Evolutionary conservation across 2,797 vertebrate genomes (phyloP).

Genomic region (Distichodus sexfasciatus): DNA sequence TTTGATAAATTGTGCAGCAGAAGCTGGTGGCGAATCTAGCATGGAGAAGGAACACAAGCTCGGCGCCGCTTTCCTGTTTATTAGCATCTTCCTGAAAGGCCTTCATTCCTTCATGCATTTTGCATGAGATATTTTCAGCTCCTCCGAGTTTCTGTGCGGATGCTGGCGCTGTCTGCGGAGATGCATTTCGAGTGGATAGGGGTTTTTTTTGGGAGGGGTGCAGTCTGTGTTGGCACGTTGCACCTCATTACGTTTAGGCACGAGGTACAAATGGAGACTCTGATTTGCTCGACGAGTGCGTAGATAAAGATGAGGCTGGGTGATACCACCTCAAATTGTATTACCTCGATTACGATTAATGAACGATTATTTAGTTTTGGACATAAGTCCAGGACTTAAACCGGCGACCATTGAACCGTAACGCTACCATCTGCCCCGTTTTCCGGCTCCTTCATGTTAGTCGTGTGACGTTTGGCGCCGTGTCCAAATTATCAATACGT

Average conservation of each 20-base stretch:
- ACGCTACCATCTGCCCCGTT: too few relatives aligned
- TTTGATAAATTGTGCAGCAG: conserved; percentile 51
- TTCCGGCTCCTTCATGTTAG: too few relatives aligned
- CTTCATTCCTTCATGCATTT: conserved; percentile 43
- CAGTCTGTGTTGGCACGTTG: conserved; percentile 21
- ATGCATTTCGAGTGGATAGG: conserved; percentile 5
- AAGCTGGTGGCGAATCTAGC: conserved; percentile 32
- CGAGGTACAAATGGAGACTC: conserved; percentile 21
- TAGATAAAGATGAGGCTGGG: conserved; percentile 21
- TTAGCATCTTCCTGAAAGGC: conserved; percentile 42
- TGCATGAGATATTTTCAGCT: conserved; percentile 47
- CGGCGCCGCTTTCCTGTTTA: conserved; percentile 40
- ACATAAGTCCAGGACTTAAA: too few relatives aligned
- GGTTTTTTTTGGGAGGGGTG: too few relatives aligned
- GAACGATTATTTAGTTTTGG: too few relatives aligned
- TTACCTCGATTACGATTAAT: too few relatives aligned
- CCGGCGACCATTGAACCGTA: too few relatives aligned
- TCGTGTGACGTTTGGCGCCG: too few relatives aligned
- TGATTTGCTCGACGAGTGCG: conserved; percentile 25
- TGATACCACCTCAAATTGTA: too few relatives aligned
- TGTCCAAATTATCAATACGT: too few relatives aligned
- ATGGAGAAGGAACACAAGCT: conserved; percentile 28
- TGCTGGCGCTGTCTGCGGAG: conserved; percentile 17
- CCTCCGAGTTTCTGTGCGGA: conserved; percentile 22
- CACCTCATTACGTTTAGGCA: conserved; percentile 30